Base-by-base conservation (phyloP, 2,888 invertebrate species). In the Ophion obscuratus region DNA sequence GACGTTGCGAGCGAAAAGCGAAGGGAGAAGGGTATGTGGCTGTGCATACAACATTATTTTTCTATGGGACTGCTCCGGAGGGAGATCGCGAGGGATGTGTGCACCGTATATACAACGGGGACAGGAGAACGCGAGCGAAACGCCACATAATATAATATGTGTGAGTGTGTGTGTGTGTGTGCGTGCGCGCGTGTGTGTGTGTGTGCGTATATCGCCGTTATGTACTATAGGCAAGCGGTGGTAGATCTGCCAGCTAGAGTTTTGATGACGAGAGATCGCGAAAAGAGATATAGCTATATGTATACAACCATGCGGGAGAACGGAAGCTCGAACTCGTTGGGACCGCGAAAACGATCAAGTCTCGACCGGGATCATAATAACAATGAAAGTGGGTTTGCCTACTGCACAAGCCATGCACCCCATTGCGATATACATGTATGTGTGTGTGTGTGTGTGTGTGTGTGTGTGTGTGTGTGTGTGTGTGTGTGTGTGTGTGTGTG, bases 21-120 rank as follows among this genome's bases (percentile, higher is more conserved):
- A 62, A 53, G 82, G 83, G 81, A 71, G 84, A 84, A 78, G 27
- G 82, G 64, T 68, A 44, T 78, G 87, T 88, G 87, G 89, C 91
- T 91, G 88, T 90, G 91, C 90, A 91, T 88, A 91, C 91, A 91
- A 88, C 89, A 89, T 91, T 91, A 91, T 91, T 91, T 91, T 91
- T 90, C 89, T 89, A 91, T 90, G 89, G 89, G 89, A 88, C 87
- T 82, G 84, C 86, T 85, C 81, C 78, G 87, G 89, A 78, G 83
- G 79, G 68, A 70, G 73, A 81, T 70, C 81, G 84, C 81, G 84
- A 80, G 87, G 85, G 82, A 83, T 73, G 78, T 67, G 74, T 17
- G 44, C 61, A 44, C 20, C 67, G 74, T 76, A 44, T 59, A 20
- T 75, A 74, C 68, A 78, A 80, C 67, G 68, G 27, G 74, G 64